Evolutionary conservation across 2,888 invertebrate species (phyloP).

Genomic region (Epistrophe grossulariae): DNA sequence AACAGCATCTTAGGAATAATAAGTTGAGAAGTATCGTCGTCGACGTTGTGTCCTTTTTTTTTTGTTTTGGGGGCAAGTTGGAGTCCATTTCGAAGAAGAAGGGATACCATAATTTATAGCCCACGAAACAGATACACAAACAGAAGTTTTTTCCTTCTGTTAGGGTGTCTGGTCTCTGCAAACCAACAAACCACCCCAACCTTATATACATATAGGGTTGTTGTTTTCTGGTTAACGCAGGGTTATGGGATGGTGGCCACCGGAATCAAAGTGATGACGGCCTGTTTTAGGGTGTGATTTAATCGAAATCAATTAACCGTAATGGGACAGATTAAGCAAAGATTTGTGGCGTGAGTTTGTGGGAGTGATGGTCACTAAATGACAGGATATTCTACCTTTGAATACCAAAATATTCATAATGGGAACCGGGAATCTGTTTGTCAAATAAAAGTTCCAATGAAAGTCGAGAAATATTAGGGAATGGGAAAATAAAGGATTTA

Average conservation of each 20-base stretch:
- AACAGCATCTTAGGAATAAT: constrained; percentile 64
- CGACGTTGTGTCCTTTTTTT: constrained; percentile 1
- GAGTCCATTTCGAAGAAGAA: constrained; percentile 53
- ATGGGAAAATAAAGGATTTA: not conserved
- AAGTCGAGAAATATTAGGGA: not conserved
- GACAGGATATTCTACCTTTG: constrained; percentile 48
- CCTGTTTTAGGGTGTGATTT: constrained; percentile 80
- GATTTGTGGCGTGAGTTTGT: constrained; percentile 77
- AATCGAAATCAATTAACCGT: constrained; percentile 84
- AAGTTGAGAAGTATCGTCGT: constrained; percentile 42
- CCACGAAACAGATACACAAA: constrained; percentile 56
- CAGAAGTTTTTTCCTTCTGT: constrained; percentile 60
- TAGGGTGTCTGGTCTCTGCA: constrained; percentile 1
- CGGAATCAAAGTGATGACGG: constrained; percentile 72
- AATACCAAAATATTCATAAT: constrained; percentile 62
- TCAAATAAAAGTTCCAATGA: constrained; percentile 17
- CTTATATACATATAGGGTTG: constrained; percentile 10
- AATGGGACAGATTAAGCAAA: constrained; percentile 83
- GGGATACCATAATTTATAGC: constrained; percentile 72
- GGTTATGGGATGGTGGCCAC: constrained; percentile 31
- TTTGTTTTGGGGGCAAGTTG: constrained; percentile 1
- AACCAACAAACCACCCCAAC: not conserved
- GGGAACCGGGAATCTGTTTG: constrained; percentile 29
- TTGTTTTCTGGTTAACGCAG: constrained; percentile 38
- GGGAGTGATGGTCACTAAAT: constrained; percentile 68